Conservation (phyloP, 2,888 invertebrate genomes). For the Iselma pallidipennis region DNA sequence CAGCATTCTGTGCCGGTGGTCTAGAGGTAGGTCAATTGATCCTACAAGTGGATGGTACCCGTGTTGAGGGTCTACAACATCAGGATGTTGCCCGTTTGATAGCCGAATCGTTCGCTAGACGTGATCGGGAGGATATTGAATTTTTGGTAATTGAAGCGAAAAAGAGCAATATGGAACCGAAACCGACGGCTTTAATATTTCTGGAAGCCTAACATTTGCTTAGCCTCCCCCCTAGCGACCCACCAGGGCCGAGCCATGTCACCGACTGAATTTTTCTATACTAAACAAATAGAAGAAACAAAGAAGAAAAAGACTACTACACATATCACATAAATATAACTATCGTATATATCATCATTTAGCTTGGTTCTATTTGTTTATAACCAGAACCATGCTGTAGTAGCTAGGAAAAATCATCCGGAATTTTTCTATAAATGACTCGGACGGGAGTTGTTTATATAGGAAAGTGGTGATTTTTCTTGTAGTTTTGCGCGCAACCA, state of each 20-base stretch:
- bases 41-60: slow-evolving; percentile 80
- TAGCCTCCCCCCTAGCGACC: slow-evolving; percentile 83
- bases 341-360: slow-evolving; percentile 32
- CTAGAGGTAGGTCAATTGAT: slow-evolving; percentile 94
- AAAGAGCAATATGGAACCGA: slow-evolving; percentile 89
- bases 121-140: slow-evolving; percentile 86
- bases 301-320: slow-evolving; percentile 22
- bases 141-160: slow-evolving; percentile 92
- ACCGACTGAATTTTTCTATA: slow-evolving; percentile 61
- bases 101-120: slow-evolving; percentile 90
- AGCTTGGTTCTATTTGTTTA: background rate
- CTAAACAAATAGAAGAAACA: slow-evolving; percentile 45
- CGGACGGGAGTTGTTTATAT: too few species aligned
- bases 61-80: slow-evolving; percentile 80
- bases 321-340: slow-evolving; percentile 34
- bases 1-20: slow-evolving; percentile 90
- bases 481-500: background rate
- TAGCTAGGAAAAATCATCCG: background rate
- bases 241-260: slow-evolving; percentile 65
- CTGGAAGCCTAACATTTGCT: slow-evolving; percentile 92
- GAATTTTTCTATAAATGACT: background rate
- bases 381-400: background rate
- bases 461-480: background rate
- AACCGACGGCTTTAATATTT: slow-evolving; percentile 88
- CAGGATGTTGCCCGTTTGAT: slow-evolving; percentile 90